phyloP scores from a whole-genome alignment of 1,140 invertebrate species.

The Potamilus streckersoni region DNA sequence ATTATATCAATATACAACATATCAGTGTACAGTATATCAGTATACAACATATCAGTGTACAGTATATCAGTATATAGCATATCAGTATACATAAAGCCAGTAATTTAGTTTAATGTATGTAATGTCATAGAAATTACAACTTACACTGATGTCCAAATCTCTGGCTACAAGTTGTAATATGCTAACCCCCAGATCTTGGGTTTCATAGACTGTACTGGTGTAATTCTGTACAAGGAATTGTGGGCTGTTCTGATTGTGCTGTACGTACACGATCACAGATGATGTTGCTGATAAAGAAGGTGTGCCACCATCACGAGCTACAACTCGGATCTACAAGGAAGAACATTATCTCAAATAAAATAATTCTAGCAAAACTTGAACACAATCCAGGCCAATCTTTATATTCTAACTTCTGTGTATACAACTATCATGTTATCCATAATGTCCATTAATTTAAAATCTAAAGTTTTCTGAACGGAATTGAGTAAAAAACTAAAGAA shows the following conservation, averaged over 20 bases:
- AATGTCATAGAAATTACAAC: not conserved
- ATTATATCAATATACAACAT: too few species aligned
- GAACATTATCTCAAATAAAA: conserved; percentile 7
- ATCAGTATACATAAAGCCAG: too few species aligned
- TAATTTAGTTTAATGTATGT: too few species aligned
- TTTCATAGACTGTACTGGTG: conserved; percentile 62
- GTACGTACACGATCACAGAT: conserved; percentile 48
- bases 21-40: too few species aligned
- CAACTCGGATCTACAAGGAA: conserved; percentile 49
- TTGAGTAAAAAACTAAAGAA: too few species aligned
- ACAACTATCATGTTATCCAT: not conserved
- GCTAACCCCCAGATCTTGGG: conserved; percentile 16
- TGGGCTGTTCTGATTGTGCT: conserved; percentile 51
- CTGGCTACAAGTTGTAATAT: conserved; percentile 26
- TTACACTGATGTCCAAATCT: conserved; percentile 34
- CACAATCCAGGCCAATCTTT: conserved; percentile 1
- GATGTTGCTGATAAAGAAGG: conserved; percentile 36
- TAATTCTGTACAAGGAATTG: conserved; percentile 37
- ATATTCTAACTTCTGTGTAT: conserved; percentile 19
- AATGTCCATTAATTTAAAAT: not conserved
- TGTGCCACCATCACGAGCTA: conserved; percentile 54
- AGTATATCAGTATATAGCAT: too few species aligned
- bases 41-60: too few species aligned
- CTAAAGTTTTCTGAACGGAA: too few species aligned
- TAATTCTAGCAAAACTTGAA: conserved; percentile 20